Evolutionary conservation across 2,888 invertebrate genomes (phyloP).

Genomic region (Pristionchus mayeri): DNA sequence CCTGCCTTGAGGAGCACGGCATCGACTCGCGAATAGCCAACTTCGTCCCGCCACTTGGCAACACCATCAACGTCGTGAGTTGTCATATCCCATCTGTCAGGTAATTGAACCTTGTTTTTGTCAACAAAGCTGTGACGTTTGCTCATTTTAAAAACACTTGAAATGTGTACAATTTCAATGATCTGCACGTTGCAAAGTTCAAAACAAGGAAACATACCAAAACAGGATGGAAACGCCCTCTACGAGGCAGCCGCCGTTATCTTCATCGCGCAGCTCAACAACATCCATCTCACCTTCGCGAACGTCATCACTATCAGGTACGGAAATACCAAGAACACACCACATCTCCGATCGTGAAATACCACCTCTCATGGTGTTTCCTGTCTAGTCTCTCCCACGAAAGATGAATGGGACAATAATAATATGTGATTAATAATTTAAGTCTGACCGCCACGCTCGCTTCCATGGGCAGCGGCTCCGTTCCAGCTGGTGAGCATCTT

Average conservation of each 20-base stretch:
- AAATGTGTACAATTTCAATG: no score
- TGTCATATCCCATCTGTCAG: no score
- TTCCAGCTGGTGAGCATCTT: slow-evolving; percentile 77
- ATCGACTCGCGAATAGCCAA: slow-evolving; percentile 82
- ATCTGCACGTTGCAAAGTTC: no score
- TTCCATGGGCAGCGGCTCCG: slow-evolving; percentile 96
- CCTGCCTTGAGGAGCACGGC: slow-evolving; percentile 82
- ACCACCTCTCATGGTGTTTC: no score
- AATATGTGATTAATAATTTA: not conserved
- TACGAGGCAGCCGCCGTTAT: slow-evolving; percentile 89
- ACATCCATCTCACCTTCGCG: slow-evolving; percentile 85
- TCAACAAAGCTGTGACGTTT: no score
- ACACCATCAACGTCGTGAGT: slow-evolving; percentile 85
- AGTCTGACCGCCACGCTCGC: slow-evolving; percentile 96
- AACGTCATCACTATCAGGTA: slow-evolving; percentile 89
- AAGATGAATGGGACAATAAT: no score
- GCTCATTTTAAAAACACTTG: no score
- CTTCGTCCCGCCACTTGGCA: slow-evolving; percentile 80
- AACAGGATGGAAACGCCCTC: slow-evolving; percentile 77
- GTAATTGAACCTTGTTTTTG: no score
- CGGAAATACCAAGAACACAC: no score
- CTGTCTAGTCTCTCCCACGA: no score
- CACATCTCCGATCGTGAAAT: no score
- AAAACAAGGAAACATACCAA: no score
- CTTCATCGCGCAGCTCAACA: slow-evolving; percentile 90